Evolutionary conservation across 2,797 vertebrate genomes (phyloP), one percentile per base, ranked within the genome.

Genomic region (Sciurus carolinensis): DNA sequence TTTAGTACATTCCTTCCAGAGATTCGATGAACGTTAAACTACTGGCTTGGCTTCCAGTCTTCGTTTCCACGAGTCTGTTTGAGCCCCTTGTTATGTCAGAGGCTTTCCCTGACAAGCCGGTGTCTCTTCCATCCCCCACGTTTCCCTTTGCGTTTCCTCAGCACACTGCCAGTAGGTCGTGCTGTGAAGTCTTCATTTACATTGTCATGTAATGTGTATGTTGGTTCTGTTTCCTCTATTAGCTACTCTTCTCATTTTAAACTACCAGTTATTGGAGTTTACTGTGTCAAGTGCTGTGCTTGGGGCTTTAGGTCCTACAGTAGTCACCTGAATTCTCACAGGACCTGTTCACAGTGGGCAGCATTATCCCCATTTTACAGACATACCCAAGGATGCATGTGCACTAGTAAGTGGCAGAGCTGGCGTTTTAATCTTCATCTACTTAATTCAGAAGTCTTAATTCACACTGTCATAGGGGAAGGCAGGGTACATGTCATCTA

Each of bases 151-250:
- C 73, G 54, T 85, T 85, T 91, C 93, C 90, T 59, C 54, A 87
- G 86, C 83, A 2, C 62, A 10, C 62, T 87, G 44, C 88, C 82
- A 93, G 91, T 71, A 93, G 91, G 92, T 54, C 90, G 91, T 92
- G 85, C 89, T 96, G 42, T 94, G 91, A 62, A 77, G 77, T 91
- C 67, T 92, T 69, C 20, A 64, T 94, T 42, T 71, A 42, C 86
- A 85, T 73, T 93, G 62, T 94, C 47, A 22, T 26, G 18, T 62
- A 39, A 11, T 18, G 1, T 44, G 11, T 90, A 42, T 5, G 13
- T 90, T 52, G 77, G 72, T 82, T 67, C 50, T 73, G 9, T 64
- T 89, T 69, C 24, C 36, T 59, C 24, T 39, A 1, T 47, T 59
- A 22, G n/a, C 28, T 17, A 67, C 39, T 28, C 62, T 75, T 82